Evolutionary conservation across 2,113 vertebrate species (phyloP).

Genomic region (Microtus montanus): DNA sequence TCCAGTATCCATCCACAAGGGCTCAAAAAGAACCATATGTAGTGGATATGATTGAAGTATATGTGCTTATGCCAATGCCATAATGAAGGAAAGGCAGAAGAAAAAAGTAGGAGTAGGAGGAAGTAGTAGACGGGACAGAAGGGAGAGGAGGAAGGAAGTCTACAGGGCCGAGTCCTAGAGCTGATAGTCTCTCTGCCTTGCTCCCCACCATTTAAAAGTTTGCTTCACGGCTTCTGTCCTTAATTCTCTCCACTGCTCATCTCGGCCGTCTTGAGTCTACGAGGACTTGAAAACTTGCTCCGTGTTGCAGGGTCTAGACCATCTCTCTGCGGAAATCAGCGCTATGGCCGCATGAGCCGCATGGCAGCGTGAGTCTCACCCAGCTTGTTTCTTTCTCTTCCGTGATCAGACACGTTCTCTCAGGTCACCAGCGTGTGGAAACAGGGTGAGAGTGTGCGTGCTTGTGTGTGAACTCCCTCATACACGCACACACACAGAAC

Average conservation of each 20-base stretch:
- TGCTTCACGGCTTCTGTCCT: neutral
- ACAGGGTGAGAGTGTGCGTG: neutral
- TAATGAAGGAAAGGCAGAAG: neutral
- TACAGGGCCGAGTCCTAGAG: neutral
- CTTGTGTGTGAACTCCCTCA: too few species aligned
- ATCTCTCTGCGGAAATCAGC: neutral
- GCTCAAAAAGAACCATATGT: neutral
- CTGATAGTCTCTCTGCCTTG: conserved; percentile 3
- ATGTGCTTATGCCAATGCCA: too few species aligned
- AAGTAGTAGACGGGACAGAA: neutral
- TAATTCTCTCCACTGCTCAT: neutral
- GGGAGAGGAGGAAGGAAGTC: neutral
- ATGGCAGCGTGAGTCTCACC: too few species aligned
- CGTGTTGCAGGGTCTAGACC: neutral
- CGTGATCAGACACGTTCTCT: neutral
- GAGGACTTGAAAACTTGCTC: neutral
- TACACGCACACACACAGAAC: neutral
- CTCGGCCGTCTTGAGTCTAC: neutral
- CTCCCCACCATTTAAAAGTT: neutral
- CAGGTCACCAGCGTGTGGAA: neutral
- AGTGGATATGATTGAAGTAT: neutral
- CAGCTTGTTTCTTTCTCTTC: neutral
- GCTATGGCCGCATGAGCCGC: too few species aligned
- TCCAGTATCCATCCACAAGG: neutral
- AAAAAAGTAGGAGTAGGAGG: neutral